Conservation (phyloP, 2,797 vertebrate species). For the Oryzias sinensis region DNA sequence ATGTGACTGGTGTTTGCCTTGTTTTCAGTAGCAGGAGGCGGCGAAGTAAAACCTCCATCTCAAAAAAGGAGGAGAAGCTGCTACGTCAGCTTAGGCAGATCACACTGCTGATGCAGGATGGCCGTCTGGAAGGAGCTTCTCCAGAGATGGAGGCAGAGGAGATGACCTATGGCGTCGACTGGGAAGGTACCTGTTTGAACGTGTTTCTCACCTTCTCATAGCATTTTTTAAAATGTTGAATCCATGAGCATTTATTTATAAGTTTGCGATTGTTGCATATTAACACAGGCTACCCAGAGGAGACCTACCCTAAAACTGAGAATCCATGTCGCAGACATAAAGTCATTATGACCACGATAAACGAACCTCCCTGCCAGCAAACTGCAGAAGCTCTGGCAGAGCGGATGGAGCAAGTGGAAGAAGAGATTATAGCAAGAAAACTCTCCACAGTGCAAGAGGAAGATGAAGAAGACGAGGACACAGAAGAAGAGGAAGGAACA, state of each 20-base stretch:
- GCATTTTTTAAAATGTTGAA: neutral
- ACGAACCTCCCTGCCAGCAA: constrained; percentile 73
- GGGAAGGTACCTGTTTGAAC: constrained; percentile 84
- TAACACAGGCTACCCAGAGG: constrained; percentile 89
- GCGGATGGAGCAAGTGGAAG: constrained; percentile 81
- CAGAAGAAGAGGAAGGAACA: constrained; percentile 59
- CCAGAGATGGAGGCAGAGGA: constrained; percentile 96
- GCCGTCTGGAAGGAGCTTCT: constrained; percentile 82
- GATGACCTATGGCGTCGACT: constrained; percentile 87
- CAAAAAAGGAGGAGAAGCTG: constrained; percentile 85
- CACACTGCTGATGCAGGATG: constrained; percentile 86
- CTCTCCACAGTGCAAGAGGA: constrained; percentile 59
- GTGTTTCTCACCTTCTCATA: neutral
- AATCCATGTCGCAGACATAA: constrained; percentile 48
- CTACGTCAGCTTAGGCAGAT: constrained; percentile 88
- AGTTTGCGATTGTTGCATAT: constrained; percentile 1
- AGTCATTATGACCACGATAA: constrained; percentile 59
- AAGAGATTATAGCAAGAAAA: constrained; percentile 44
- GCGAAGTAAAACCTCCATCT: constrained; percentile 66
- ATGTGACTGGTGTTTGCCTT: too few species aligned
- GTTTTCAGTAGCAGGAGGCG: constrained; percentile 59
- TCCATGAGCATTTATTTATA: constrained; percentile 1
- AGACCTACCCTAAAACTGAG: constrained; percentile 87
- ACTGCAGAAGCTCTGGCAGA: constrained; percentile 93
- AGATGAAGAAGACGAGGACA: constrained; percentile 45